A percentile compares a stretch with the other conserved stretches of the same genome.
Conservation (phyloP, 1,140 invertebrate species). For the Macrobrachium rosenbergii region DNA sequence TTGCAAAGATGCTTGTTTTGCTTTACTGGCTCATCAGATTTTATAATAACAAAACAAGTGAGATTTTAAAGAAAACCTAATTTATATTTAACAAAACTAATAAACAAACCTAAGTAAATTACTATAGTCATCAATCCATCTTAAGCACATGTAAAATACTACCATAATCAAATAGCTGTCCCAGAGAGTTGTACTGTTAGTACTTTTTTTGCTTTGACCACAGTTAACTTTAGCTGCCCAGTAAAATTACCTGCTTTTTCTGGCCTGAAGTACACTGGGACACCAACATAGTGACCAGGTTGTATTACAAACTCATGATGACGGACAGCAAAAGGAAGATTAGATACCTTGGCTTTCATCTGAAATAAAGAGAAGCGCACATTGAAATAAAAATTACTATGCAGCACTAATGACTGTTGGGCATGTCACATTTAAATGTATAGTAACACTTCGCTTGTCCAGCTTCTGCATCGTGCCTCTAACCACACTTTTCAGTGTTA, state of each 20-base stretch:
- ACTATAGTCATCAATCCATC: no score
- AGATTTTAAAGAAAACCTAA: no score
- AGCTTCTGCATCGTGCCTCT: no score
- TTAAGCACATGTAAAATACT: no score
- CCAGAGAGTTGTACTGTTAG: constrained; percentile 31
- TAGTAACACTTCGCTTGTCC: no score
- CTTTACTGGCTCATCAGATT: no score
- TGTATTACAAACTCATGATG: constrained; percentile 40
- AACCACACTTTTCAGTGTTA: no score
- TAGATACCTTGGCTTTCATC: constrained; percentile 31
- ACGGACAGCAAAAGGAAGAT: constrained; percentile 32
- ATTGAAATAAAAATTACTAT: background rate
- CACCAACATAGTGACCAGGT: constrained; percentile 38
- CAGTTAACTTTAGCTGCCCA: constrained; percentile 20
- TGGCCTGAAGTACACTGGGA: constrained; percentile 51
- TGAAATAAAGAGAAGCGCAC: constrained; percentile 3
- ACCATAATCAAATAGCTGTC: background rate
- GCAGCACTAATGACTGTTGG: background rate
- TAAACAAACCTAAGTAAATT: no score
- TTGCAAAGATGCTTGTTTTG: no score
- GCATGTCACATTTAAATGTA: no score
- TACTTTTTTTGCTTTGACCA: constrained; percentile 8
- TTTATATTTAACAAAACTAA: no score
- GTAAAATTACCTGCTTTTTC: background rate
- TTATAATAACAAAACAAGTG: no score